These are phyloP conservation scores for Chloromyia formosa DNA, from an alignment of 2,888 invertebrate species.

Conservation along the genomic window DNA sequence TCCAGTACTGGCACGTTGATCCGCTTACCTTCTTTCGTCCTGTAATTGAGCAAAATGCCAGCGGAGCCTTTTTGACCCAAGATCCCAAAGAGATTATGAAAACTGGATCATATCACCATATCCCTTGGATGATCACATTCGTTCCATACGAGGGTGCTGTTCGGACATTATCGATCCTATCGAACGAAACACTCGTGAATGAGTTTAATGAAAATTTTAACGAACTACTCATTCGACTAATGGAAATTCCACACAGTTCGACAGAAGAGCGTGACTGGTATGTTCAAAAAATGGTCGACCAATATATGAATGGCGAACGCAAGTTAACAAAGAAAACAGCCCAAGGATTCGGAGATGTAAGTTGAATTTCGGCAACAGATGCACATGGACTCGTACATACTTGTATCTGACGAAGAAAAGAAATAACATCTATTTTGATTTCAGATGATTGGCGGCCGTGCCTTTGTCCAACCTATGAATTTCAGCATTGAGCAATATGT, in stretches of 20 bases:
- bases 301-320: slow-evolving; percentile 57
- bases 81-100: slow-evolving; percentile 62
- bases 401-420: too few relatives aligned
- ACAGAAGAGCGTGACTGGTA: slow-evolving; percentile 48
- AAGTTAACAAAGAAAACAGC: slow-evolving; percentile 55
- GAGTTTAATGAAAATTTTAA: slow-evolving; percentile 59
- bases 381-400: too few relatives aligned
- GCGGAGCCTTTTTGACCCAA: slow-evolving; percentile 64
- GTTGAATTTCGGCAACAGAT: too few relatives aligned
- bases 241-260: slow-evolving; percentile 57
- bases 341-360: slow-evolving; percentile 57
- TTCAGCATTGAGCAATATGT: slow-evolving; percentile 57
- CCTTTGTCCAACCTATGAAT: slow-evolving; percentile 65
- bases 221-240: slow-evolving; percentile 55
- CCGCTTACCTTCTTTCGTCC: slow-evolving; percentile 65
- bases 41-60: slow-evolving; percentile 61
- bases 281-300: slow-evolving; percentile 52
- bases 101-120: slow-evolving; percentile 61
- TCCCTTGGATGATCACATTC: slow-evolving; percentile 66
- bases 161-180: slow-evolving; percentile 61
- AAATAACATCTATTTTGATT: slow-evolving; percentile 39
- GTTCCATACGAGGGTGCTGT: slow-evolving; percentile 66
- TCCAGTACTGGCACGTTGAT: slow-evolving; percentile 65
- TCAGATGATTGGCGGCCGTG: slow-evolving; percentile 66
- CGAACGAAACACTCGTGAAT: slow-evolving; percentile 54